These are phyloP conservation scores for Leptothorax acervorum DNA, from an alignment of 2,888 invertebrate genomes.

Conservation along the genomic window DNA sequence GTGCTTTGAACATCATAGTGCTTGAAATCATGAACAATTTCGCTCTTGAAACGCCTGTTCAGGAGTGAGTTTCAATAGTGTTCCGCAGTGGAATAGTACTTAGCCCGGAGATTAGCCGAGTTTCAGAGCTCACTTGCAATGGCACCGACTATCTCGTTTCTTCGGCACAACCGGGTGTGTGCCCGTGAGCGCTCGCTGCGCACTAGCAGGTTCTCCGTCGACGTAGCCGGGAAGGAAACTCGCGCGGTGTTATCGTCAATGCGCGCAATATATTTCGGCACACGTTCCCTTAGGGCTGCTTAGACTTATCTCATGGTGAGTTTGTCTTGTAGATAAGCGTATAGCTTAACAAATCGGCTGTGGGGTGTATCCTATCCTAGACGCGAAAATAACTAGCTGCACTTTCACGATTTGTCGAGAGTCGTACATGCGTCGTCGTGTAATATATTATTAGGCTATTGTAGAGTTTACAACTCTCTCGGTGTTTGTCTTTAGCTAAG, in stretches of 20 bases:
- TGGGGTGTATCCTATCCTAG: constrained; percentile 9
- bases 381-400: constrained; percentile 30
- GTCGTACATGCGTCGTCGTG: background rate
- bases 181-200: constrained; percentile 32
- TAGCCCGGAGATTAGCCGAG: constrained; percentile 70
- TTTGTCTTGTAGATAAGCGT: constrained; percentile 61
- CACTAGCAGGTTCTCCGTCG: constrained; percentile 37
- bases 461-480: background rate
- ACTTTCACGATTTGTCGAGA: constrained; percentile 15
- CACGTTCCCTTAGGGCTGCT: constrained; percentile 58
- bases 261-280: constrained; percentile 62
- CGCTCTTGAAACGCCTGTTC: constrained; percentile 5
- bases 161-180: constrained; percentile 27
- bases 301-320: constrained; percentile 66
- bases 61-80: constrained; percentile 57
- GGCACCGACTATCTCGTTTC: constrained; percentile 62
- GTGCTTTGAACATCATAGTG: background rate
- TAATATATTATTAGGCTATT: constrained; percentile 29
- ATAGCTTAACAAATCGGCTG: constrained; percentile 55
- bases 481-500: background rate
- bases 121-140: constrained; percentile 68
- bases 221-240: constrained; percentile 61
- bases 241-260: constrained; percentile 69
- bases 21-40: constrained; percentile 47
- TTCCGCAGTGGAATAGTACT: constrained; percentile 58